Conservation (phyloP, 1,140 invertebrate genomes). For the Sogatella furcifera region DNA sequence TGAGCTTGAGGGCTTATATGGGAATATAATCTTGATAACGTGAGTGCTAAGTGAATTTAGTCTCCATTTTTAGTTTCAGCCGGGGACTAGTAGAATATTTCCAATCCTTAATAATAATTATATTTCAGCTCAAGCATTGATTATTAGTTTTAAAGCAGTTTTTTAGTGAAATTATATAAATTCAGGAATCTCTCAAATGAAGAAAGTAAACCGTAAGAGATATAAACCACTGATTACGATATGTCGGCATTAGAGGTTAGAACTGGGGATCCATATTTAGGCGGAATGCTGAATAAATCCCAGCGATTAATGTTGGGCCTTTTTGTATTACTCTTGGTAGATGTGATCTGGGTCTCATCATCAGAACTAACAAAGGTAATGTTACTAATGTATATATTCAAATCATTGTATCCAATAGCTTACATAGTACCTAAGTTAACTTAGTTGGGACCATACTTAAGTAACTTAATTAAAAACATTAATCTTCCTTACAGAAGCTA, state of each 20-base stretch:
- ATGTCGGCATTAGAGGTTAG: constrained; percentile 15
- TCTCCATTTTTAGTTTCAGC: too few relatives aligned
- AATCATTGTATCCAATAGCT: not conserved
- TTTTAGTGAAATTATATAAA: too few relatives aligned
- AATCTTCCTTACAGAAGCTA: not conserved
- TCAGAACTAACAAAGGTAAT: constrained; percentile 73
- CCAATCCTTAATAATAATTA: too few relatives aligned
- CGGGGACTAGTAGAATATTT: too few relatives aligned
- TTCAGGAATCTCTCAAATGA: not conserved
- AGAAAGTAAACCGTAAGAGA: not conserved
- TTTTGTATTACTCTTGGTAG: constrained; percentile 64
- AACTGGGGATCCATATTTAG: constrained; percentile 6
- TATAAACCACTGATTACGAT: not conserved
- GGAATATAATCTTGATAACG: too few relatives aligned
- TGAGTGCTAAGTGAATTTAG: too few relatives aligned
- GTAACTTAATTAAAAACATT: too few relatives aligned
- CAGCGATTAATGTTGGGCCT: constrained; percentile 67
- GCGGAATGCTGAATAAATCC: constrained; percentile 47
- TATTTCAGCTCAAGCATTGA: too few relatives aligned
- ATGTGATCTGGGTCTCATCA: constrained; percentile 79
- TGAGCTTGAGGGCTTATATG: too few relatives aligned
- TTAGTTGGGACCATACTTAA: too few relatives aligned
- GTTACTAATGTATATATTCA: not conserved
- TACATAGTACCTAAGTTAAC: too few relatives aligned
- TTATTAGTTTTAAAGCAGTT: too few relatives aligned